A percentile compares a stretch with the other conserved stretches of the same genome.
Evolutionary conservation across 2,797 vertebrate genomes (phyloP).

Genomic region (Myotis daubentonii): DNA sequence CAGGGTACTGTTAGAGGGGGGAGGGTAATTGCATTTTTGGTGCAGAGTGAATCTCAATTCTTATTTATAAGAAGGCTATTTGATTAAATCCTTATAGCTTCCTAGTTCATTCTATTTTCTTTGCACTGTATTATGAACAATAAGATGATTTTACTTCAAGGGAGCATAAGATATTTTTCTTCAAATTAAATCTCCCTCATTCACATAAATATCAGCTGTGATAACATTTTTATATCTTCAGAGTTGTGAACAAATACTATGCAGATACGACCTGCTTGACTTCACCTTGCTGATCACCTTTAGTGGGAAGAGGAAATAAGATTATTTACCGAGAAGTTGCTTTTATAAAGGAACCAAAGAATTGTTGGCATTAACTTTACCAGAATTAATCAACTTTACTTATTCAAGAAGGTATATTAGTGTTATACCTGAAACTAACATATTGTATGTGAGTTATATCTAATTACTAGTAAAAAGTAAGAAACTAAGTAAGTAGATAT

Average conservation of each 20-base stretch:
- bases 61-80: constrained; percentile 70
- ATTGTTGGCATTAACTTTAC: background rate
- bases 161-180: constrained; percentile 54
- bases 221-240: constrained; percentile 38
- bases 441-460: background rate
- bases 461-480: background rate
- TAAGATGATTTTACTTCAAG: constrained; percentile 63
- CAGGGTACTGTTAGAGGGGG: constrained; percentile 37
- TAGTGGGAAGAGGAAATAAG: background rate
- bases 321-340: background rate
- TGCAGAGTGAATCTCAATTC: constrained; percentile 64
- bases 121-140: constrained; percentile 49
- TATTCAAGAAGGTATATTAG: background rate
- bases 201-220: constrained; percentile 42
- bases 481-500: background rate
- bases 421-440: background rate
- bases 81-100: constrained; percentile 72
- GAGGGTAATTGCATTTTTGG: constrained; percentile 70
- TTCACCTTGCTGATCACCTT: background rate
- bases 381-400: background rate
- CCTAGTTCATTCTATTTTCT: constrained; percentile 59
- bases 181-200: constrained; percentile 47
- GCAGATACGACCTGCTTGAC: background rate
- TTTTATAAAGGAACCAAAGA: constrained; percentile 42
- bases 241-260: constrained; percentile 52